These are phyloP conservation scores for Poecilia picta DNA, from an alignment of 2,797 vertebrate genomes.

Conservation along the genomic window DNA sequence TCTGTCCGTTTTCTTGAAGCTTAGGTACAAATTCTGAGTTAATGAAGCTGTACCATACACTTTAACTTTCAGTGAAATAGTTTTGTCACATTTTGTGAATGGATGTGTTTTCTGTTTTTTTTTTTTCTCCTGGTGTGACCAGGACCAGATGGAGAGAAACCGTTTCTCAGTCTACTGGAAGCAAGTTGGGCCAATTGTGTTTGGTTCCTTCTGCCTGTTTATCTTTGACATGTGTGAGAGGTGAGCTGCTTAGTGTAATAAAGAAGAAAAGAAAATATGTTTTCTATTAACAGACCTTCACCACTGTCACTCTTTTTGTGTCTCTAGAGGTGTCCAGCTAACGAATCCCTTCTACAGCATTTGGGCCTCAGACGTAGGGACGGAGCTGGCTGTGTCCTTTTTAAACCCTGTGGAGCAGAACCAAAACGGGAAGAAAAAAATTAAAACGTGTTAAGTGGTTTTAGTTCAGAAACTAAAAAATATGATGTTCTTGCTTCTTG, in stretches of 20 bases:
- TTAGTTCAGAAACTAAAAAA: neutral
- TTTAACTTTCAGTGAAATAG: no score
- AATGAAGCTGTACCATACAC: no score
- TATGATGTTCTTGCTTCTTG: neutral
- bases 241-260: constrained; percentile 68
- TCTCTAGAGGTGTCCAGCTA: constrained; percentile 91
- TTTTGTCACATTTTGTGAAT: no score
- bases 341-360: constrained; percentile 99
- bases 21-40: no score
- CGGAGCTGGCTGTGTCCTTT: constrained; percentile 95
- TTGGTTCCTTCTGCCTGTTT: constrained; percentile 97
- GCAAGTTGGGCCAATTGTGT: constrained; percentile 94
- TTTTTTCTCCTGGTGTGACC: no score
- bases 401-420: neutral
- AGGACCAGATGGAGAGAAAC: constrained; percentile 96
- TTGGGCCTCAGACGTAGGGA: constrained; percentile 96
- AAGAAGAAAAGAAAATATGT: neutral
- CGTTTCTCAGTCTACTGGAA: constrained; percentile 96
- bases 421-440: neutral
- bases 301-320: neutral
- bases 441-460: neutral
- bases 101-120: no score
- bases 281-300: neutral
- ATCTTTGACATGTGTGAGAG: constrained; percentile 99
- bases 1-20: no score